These are phyloP conservation scores for Diphyllodes magnificus DNA, from an alignment of 2,113 vertebrate species.

Conservation along the genomic window DNA sequence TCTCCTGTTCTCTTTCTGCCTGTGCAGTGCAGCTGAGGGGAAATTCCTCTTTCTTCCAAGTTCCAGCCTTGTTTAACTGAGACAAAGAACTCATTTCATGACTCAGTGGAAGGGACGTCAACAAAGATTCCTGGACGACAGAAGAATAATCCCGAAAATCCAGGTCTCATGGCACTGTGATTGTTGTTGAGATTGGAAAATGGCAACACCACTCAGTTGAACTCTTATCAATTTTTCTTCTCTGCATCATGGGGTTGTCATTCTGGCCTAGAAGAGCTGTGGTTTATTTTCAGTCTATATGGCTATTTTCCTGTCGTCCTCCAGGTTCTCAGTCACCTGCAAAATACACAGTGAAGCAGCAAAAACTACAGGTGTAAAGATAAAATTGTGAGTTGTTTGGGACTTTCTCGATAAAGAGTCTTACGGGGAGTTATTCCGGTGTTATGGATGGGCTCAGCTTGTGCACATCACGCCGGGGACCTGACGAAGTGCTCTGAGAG, in stretches of 20 bases:
- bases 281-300: background rate
- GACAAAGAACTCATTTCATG: background rate
- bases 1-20: background rate
- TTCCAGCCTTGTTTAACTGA: background rate
- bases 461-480: background rate
- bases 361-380: background rate
- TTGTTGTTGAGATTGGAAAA: background rate
- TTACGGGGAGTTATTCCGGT: background rate
- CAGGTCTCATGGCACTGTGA: background rate
- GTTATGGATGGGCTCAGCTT: background rate
- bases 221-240: background rate
- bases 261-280: background rate
- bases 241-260: background rate
- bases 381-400: background rate
- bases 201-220: background rate
- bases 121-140: background rate
- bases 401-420: background rate
- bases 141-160: background rate
- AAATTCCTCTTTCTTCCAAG: background rate
- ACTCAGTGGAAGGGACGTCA: background rate
- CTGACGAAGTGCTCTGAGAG: background rate
- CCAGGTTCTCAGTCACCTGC: background rate
- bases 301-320: background rate
- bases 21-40: background rate
- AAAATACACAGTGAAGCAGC: background rate